These are phyloP conservation scores for Chrysotoxum bicinctum DNA, from an alignment of 2,888 invertebrate species.

Conservation along the genomic window DNA sequence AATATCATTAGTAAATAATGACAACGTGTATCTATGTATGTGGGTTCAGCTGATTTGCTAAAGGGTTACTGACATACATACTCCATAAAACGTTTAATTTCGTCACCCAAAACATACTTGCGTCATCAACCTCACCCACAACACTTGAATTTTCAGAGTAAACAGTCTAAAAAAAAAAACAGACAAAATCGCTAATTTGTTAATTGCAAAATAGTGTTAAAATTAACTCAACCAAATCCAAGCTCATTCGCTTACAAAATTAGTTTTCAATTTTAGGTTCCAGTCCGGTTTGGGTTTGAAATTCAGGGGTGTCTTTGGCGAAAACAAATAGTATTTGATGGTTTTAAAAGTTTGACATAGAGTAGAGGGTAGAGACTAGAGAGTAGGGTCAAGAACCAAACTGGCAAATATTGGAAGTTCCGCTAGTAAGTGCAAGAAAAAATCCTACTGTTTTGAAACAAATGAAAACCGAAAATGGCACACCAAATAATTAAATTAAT, in stretches of 20 bases:
- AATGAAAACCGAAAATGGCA: no score
- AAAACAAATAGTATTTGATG: background rate
- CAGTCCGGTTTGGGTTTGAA: background rate
- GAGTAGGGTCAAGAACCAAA: no score
- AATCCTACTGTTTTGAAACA: no score
- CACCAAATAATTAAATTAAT: no score
- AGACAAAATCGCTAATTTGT: background rate
- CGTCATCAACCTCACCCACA: background rate
- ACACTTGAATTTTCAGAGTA: background rate
- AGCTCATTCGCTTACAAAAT: background rate
- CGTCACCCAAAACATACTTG: background rate
- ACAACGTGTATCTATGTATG: background rate
- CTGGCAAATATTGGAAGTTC: no score
- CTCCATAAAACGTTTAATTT: background rate
- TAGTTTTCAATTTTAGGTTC: background rate
- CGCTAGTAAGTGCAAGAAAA: no score
- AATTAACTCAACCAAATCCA: background rate
- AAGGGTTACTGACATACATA: background rate
- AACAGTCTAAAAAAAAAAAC: background rate
- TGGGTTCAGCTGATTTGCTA: background rate
- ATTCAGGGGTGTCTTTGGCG: background rate
- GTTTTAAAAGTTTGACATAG: background rate
- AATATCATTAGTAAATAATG: conserved; percentile 1
- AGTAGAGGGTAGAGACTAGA: no score
- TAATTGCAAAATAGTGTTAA: background rate